Base-by-base conservation (phyloP, 2,113 vertebrate genomes). In the Sterrhoptilus dennistouni region DNA sequence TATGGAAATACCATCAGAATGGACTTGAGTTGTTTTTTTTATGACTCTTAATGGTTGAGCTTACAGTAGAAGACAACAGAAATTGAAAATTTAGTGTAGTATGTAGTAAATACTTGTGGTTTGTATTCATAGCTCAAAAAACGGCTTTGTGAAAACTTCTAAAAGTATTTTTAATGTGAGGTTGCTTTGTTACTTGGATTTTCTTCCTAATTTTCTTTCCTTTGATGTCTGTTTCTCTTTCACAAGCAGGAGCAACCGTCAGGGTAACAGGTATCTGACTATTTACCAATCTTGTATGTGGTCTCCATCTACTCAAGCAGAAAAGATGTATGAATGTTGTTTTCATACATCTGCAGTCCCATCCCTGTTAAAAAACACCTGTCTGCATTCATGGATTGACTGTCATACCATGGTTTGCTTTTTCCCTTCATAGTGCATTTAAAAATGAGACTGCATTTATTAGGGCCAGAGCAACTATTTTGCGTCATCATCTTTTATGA, bases 201-300 rank as follows among this genome's bases (percentile, higher is more conserved):
- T 97, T 97, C 97, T 97, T 97, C 91, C 97, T 98, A 97, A 98
- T 95, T 78, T 90, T 98, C 97, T 98, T 97, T 97, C 97, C 96
- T 98, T 98, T 99, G 98, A 98, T 98, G 91, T 99, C 98, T 99
- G 97, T 99, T 98, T 98, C 74, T 98, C 97, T 98, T 96, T 98
- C 98, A 98, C 98, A 99, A 99, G 99, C 99, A 98, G 99, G 99
- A 99, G 99, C 99, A 99, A 98, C 98, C 99, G 15, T 99, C 99
- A 99, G 99, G 99, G 98, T 99, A 98, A 99, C 98, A 99, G 99
- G 99, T 99, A 99, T 98, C 97, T 98, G 97, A 98, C 91, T 97
- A 65, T 97, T 98, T 98, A 97, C 98, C 96, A 95, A 59, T 98
- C 94, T 98, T 97, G 68, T 97, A 96, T 96, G 97, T 98, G 98